Evolutionary conservation across 2,888 invertebrate genomes (phyloP), one percentile per base, ranked within the genome.

Genomic region (Diarsia rubi): DNA sequence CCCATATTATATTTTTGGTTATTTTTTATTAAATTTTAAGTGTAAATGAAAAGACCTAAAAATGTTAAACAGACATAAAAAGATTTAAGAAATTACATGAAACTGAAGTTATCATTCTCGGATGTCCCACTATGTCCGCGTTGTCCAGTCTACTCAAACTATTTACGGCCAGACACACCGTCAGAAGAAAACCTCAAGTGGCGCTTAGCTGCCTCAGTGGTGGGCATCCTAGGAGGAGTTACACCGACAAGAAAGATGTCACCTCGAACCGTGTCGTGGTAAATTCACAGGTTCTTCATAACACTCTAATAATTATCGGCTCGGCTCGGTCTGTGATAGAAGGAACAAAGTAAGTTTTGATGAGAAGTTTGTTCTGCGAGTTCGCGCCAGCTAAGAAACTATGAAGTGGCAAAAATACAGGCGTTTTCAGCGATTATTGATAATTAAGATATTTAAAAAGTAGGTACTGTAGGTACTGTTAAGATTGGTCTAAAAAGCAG

Each of bases 251-350:
- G 80, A 75, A 89, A 42, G 93, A 94, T 74, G 77, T 87, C 0
- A 88, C 75, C 42, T 86, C 92, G 11, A 94, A 93, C 75, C 91
- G 92, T 81, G 79, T 92, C 60, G 90, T 87, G 87, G 94, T 95
- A 78, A 89, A 90, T 71, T 66, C 78, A 21, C 82, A 79, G 82
- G 64, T 69, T 49, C 9, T 42, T 57, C 27, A 31, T 19, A 14
- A 24, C 52, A 44, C 49, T 52, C 6, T 31, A 42, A 14, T 27
- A 47, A 21, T 31, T 42, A 59, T 59, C 9, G 19, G 27, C 59
- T 59, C n/a, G n/a, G n/a, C n/a, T n/a, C n/a, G 11, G 4, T 19
- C 27, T 27, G 19, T 59, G 27, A 3, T 59, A 59, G 57, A 27
- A 31, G 19, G 19, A 9, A 57, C 27, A 3, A 16, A 27, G 27